These are phyloP conservation scores for Parazoanthus swiftii DNA, from an alignment of 92 coral and sea anemone species.

Conservation along the genomic window DNA sequence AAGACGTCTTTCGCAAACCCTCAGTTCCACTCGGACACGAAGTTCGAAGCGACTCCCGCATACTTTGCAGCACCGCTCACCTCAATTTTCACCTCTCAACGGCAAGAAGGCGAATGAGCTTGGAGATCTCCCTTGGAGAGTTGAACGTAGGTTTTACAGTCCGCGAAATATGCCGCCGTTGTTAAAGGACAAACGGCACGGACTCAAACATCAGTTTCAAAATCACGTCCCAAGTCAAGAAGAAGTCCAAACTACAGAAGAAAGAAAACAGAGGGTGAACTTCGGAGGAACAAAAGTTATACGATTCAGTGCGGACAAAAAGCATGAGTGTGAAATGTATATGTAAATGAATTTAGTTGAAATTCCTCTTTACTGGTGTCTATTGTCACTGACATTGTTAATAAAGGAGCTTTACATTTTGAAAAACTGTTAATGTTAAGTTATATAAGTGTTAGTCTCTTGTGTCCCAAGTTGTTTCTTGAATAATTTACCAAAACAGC, in stretches of 20 bases:
- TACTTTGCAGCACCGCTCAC: constrained; percentile 37
- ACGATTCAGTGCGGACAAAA: not conserved
- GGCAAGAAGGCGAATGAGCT: constrained; percentile 8
- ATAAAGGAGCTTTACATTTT: not conserved
- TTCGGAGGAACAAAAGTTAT: constrained; percentile 65
- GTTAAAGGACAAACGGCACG: not conserved
- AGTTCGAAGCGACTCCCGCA: constrained; percentile 29
- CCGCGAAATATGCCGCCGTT: not conserved
- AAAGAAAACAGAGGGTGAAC: constrained; percentile 59
- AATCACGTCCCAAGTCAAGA: not conserved
- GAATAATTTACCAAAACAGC: not conserved
- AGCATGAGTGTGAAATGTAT: not conserved
- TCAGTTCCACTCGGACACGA: constrained; percentile 25
- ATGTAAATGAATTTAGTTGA: not conserved
- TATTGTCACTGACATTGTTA: not conserved
- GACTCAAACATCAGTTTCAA: not conserved
- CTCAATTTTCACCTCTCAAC: not conserved
- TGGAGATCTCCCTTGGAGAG: not conserved
- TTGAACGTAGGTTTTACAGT: constrained; percentile 2
- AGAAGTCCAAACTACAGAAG: not conserved
- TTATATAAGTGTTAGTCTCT: too few relatives aligned
- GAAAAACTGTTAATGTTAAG: not conserved
- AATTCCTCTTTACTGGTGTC: not conserved
- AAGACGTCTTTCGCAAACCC: constrained; percentile 23
- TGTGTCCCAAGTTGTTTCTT: too few relatives aligned